phyloP scores from a whole-genome alignment of 2,113 vertebrate genomes.

The human region DNA sequence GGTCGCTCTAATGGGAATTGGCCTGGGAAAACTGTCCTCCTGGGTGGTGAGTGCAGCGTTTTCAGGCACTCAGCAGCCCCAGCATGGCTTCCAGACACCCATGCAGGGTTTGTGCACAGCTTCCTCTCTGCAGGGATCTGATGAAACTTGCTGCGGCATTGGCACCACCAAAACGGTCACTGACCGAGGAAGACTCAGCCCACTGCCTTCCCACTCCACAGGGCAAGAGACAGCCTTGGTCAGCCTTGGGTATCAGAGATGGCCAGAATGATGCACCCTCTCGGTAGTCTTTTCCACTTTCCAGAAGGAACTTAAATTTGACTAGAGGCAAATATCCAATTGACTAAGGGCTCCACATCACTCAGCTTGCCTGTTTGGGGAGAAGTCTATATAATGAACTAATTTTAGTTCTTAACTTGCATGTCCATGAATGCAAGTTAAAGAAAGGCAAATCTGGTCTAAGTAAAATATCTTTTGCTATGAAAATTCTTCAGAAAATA shows the following conservation, averaged over 20 bases:
- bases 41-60: accelerated
- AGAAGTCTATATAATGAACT: neutral
- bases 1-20: accelerated
- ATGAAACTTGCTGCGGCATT: accelerated
- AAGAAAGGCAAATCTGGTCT: neutral
- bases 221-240: too few relatives aligned
- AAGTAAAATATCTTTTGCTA: neutral
- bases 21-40: too few relatives aligned
- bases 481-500: constrained; percentile 39
- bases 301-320: neutral
- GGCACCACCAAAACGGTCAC: accelerated
- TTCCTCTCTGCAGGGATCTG: too few relatives aligned
- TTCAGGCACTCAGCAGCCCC: neutral
- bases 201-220: neutral
- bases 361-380: neutral
- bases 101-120: neutral
- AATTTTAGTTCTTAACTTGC: neutral
- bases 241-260: accelerated
- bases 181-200: accelerated
- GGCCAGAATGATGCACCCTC: accelerated
- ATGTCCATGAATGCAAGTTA: neutral
- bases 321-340: neutral
- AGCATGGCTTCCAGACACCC: too few relatives aligned
- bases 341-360: neutral
- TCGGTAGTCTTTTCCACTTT: neutral